Evolutionary conservation across 1,140 invertebrate species (phyloP).

Genomic region (Philopotamus ludificatus): DNA sequence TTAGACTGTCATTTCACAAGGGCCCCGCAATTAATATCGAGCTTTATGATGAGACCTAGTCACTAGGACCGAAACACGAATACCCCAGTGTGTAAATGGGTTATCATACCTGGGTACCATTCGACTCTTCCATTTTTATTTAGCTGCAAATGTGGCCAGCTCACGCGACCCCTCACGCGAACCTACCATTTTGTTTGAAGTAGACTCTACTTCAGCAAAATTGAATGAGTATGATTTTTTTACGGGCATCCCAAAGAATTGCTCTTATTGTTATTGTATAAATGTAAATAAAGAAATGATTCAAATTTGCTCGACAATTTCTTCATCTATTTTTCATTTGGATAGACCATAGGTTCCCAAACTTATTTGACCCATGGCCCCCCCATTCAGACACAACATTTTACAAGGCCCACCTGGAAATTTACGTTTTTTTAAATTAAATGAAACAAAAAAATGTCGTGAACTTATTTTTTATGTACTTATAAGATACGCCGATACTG

Average conservation of each 20-base stretch:
- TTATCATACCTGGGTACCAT: slow-evolving; percentile 14
- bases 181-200: not conserved
- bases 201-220: slow-evolving; percentile 20
- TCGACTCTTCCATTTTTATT: slow-evolving; percentile 21
- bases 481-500: no score
- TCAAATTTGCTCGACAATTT: no score
- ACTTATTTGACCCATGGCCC: no score
- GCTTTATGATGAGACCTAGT: slow-evolving; percentile 18
- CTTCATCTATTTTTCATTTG: no score
- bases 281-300: no score
- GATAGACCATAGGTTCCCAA: no score
- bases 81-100: slow-evolving; percentile 12
- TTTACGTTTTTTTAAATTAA: no score
- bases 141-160: slow-evolving; percentile 10
- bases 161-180: not conserved
- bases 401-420: no score
- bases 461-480: no score
- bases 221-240: slow-evolving; percentile 22
- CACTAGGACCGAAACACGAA: not conserved
- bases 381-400: no score
- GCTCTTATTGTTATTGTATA: no score
- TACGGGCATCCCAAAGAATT: not conserved
- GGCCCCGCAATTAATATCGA: slow-evolving; percentile 10
- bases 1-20: not conserved
- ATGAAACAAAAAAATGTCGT: no score